A percentile compares a stretch with the other conserved stretches of the same genome.
Evolutionary conservation across 2,113 vertebrate species (phyloP).

Genomic region (Heptranchias perlo): DNA sequence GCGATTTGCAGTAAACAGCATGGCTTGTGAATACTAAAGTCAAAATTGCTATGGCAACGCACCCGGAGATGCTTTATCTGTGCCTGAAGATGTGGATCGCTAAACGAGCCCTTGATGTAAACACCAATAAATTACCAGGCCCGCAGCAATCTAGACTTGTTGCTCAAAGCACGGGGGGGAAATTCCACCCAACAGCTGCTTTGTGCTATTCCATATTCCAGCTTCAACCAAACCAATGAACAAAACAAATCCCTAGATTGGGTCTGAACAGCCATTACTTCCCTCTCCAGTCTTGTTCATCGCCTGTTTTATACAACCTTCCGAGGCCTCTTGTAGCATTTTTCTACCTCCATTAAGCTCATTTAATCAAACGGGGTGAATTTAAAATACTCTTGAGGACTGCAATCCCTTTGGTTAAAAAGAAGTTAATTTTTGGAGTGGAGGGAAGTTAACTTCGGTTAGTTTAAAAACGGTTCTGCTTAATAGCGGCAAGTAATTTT

Average conservation of each 20-base stretch:
- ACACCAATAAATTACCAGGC: neutral
- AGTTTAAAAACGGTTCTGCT: neutral
- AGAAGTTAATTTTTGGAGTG: neutral
- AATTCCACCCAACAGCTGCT: neutral
- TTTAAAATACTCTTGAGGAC: neutral
- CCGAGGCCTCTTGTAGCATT: neutral
- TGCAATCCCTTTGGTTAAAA: neutral
- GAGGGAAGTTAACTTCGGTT: neutral
- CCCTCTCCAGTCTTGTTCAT: neutral
- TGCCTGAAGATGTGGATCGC: neutral
- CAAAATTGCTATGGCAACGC: slow-evolving; percentile 5
- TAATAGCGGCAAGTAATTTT: neutral
- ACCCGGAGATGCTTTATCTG: neutral
- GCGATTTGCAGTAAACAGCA: neutral
- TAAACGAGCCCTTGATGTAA: neutral
- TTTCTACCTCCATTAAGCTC: neutral
- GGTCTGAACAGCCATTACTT: neutral
- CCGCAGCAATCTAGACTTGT: neutral
- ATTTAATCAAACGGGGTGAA: neutral
- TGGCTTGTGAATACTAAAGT: slow-evolving; percentile 17
- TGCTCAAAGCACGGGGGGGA: no score
- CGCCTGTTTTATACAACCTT: neutral
- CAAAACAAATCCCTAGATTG: no score
- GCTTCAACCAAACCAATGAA: neutral
- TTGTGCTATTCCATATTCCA: neutral